Percentiles rank a stretch among this genome's conserved stretches.
Evolutionary conservation across 2,888 invertebrate genomes (phyloP).

Genomic region (Ceriagrion tenellum): DNA sequence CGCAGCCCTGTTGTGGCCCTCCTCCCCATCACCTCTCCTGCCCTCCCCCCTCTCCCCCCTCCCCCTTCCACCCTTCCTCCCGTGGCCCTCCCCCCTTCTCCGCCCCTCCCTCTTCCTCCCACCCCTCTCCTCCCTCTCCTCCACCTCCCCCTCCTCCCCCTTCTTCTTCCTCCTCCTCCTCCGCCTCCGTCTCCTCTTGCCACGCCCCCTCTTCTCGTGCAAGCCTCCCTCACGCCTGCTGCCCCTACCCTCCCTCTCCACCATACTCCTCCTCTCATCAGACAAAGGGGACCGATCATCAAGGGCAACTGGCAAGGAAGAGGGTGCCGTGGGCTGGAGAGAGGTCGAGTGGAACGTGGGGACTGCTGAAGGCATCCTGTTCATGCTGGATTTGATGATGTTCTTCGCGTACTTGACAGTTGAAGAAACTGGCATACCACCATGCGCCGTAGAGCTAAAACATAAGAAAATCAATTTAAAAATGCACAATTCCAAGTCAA

Average conservation of each 20-base stretch:
- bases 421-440: conserved; percentile 68
- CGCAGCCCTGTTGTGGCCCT: conserved; percentile 74
- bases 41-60: conserved; percentile 62
- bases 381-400: conserved; percentile 72
- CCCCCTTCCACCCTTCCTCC: conserved; percentile 70
- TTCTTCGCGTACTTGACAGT: conserved; percentile 48
- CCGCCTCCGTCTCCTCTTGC: conserved; percentile 71
- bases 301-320: conserved; percentile 74
- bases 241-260: conserved; percentile 68
- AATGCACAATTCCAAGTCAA: background rate
- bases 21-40: conserved; percentile 72
- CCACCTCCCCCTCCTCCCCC: conserved; percentile 72
- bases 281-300: conserved; percentile 74
- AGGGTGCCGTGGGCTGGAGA: conserved; percentile 75
- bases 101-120: conserved; percentile 74
- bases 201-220: conserved; percentile 66
- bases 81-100: conserved; percentile 73
- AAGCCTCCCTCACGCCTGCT: conserved; percentile 51
- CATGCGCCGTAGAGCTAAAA: conserved; percentile 61
- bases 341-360: conserved; percentile 74
- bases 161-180: conserved; percentile 72
- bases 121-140: conserved; percentile 72
- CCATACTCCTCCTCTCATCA: conserved; percentile 72
- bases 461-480: background rate
- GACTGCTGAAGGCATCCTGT: conserved; percentile 72